Evolutionary conservation across 2,888 invertebrate genomes (phyloP).

Genomic region (Allygus modestus): DNA sequence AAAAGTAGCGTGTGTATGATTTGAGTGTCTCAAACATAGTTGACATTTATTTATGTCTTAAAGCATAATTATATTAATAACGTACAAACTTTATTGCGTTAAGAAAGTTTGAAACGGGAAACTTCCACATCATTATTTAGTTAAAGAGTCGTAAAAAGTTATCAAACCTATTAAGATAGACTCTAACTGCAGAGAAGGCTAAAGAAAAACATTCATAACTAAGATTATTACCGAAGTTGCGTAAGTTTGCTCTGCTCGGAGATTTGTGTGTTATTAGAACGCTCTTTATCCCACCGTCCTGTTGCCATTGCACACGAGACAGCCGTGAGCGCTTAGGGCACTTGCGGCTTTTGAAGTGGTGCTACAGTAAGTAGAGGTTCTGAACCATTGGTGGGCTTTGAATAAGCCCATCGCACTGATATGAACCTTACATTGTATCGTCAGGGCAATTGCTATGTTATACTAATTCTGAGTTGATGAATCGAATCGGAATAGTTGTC

Average conservation of each 20-base stretch:
- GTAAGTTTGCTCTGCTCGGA: background rate
- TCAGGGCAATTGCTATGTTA: too few species aligned
- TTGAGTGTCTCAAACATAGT: too few species aligned
- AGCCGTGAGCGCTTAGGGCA: background rate
- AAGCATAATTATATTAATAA: too few species aligned
- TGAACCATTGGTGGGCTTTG: slow-evolving; percentile 46
- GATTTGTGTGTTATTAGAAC: slow-evolving; percentile 17
- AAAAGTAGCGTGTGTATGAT: too few species aligned
- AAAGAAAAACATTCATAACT: slow-evolving; percentile 18
- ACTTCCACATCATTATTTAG: slow-evolving; percentile 8
- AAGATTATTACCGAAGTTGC: slow-evolving; percentile 23
- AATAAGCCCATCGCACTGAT: slow-evolving; percentile 50
- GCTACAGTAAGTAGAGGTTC: slow-evolving; percentile 31
- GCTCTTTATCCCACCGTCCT: background rate
- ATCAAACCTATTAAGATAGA: slow-evolving; percentile 38
- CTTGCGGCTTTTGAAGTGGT: background rate
- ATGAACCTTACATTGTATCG: slow-evolving; percentile 41
- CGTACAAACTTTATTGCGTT: background rate
- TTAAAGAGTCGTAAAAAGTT: slow-evolving; percentile 32
- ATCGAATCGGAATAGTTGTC: too few species aligned
- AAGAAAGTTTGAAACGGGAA: slow-evolving; percentile 3
- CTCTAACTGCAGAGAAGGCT: slow-evolving; percentile 29
- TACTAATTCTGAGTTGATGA: too few species aligned
- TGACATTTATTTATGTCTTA: too few species aligned
- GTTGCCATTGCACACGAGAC: background rate